These are phyloP conservation scores for Aphelenchoides avenae DNA, from an alignment of 1,140 invertebrate genomes.

Conservation along the genomic window DNA sequence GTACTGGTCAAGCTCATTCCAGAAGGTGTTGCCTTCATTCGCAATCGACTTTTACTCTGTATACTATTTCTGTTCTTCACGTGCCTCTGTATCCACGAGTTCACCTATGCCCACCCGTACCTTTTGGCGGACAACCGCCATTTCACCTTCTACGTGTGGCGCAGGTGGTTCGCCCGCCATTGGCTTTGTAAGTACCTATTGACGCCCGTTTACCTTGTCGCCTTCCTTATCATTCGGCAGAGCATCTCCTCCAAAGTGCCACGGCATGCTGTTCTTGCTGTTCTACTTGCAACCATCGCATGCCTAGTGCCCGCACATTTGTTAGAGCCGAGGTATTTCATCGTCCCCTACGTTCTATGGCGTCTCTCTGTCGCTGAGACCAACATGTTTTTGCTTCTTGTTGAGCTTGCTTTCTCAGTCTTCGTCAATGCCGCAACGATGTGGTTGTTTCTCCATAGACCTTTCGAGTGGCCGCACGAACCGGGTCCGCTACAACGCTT, in stretches of 20 bases:
- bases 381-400: conserved; percentile 65
- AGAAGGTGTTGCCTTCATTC: conserved; percentile 48
- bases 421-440: conserved; percentile 72
- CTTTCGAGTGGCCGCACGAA: conserved; percentile 76
- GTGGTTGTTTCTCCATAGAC: conserved; percentile 74
- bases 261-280: conserved; percentile 68
- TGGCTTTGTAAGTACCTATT: conserved; percentile 44
- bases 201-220: conserved; percentile 11
- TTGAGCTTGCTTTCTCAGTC: conserved; percentile 71
- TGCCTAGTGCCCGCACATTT: conserved; percentile 77
- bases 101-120: conserved; percentile 81
- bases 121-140: conserved; percentile 91
- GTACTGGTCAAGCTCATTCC: conserved; percentile 62
- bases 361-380: conserved; percentile 63
- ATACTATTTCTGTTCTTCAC: conserved; percentile 40
- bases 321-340: conserved; percentile 87
- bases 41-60: neutral
- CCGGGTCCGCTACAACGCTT: conserved; percentile 73
- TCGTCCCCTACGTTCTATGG: conserved; percentile 80
- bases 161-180: conserved; percentile 63
- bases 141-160: conserved; percentile 92
- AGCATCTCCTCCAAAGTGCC: too few species aligned
- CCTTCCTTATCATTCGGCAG: conserved; percentile 4
- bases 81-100: conserved; percentile 69
- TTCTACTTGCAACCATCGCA: conserved; percentile 66